These are phyloP conservation scores for Macrochelys suwanniensis DNA, from an alignment of 2,797 vertebrate genomes.

Conservation along the genomic window DNA sequence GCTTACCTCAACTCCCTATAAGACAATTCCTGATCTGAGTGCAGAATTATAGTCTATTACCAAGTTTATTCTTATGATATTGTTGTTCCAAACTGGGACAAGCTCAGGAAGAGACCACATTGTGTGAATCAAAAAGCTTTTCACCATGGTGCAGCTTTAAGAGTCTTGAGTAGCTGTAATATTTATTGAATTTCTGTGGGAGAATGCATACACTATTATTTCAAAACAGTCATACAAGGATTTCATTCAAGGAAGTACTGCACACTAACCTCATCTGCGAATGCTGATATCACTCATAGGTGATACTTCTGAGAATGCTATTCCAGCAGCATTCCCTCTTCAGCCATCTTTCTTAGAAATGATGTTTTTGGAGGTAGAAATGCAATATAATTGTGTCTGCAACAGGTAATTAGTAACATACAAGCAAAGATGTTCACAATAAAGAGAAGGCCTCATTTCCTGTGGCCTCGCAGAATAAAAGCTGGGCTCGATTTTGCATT, in stretches of 20 bases:
- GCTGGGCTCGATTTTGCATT: neutral
- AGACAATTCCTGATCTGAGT: no score
- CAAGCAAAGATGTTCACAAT: slow-evolving; percentile 4
- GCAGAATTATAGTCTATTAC: no score
- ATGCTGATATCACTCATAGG: neutral
- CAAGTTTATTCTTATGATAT: neutral
- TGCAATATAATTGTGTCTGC: neutral
- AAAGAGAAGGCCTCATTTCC: neutral
- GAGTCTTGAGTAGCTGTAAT: neutral
- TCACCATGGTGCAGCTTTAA: neutral
- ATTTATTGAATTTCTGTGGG: neutral
- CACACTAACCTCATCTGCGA: neutral
- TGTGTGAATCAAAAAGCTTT: neutral
- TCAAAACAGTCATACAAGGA: neutral
- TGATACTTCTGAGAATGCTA: neutral
- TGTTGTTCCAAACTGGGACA: neutral
- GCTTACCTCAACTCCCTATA: no score
- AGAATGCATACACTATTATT: neutral
- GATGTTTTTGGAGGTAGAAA: neutral
- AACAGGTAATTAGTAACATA: neutral
- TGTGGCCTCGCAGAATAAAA: neutral
- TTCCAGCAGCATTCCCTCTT: accelerated
- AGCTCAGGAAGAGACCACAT: neutral
- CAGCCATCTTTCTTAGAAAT: neutral
- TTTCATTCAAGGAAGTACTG: neutral